Conservation (phyloP, 2,113 vertebrate species). For the Buteo buteo region DNA sequence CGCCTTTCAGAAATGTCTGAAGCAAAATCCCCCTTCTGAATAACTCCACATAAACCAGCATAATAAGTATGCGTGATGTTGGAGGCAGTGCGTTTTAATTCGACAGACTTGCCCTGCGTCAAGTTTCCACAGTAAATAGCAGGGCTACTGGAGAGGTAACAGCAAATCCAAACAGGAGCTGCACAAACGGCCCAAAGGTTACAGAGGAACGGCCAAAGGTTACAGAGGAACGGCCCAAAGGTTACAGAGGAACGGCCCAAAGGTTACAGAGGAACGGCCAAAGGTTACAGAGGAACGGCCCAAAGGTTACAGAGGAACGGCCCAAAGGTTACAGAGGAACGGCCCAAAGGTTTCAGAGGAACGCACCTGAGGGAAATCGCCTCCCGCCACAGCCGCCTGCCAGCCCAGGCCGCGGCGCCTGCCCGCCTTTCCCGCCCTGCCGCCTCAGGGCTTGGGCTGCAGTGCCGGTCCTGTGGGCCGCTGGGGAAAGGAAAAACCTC, state of each 20-base stretch:
- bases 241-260: no score
- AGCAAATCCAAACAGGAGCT: not conserved
- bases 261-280: not conserved
- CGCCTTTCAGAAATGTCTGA: not conserved
- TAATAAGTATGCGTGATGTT: not conserved
- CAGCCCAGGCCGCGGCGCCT: fast-evolving
- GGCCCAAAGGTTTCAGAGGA: not conserved
- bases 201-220: not conserved
- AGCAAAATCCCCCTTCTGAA: not conserved
- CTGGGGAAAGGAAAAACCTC: not conserved
- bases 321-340: no score
- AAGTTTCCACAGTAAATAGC: not conserved
- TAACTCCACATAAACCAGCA: not conserved
- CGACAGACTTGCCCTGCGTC: not conserved
- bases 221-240: no score
- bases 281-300: not conserved
- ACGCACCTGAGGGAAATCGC: not conserved
- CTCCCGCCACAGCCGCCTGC: not conserved
- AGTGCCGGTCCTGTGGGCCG: not conserved
- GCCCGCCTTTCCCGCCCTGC: no score
- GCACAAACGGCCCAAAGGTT: no score
- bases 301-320: not conserved
- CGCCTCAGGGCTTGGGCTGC: fast-evolving
- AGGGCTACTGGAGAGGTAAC: not conserved
- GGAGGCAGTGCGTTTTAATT: not conserved